Evolutionary conservation across 2,797 vertebrate genomes (phyloP), one percentile per base, ranked within the genome.

Genomic region (Gobio occitaniae): DNA sequence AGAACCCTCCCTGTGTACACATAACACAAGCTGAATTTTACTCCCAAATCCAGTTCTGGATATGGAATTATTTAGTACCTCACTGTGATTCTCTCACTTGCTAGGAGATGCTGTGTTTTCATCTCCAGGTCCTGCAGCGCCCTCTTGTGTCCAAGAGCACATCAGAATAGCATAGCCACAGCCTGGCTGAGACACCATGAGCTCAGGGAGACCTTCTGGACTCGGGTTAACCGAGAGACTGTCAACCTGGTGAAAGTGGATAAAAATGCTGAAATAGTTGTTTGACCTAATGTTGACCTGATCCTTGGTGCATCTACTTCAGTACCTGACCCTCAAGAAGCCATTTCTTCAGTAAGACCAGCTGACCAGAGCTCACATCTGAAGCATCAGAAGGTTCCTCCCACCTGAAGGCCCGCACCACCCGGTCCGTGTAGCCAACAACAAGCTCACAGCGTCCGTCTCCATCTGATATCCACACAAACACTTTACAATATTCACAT

Each of bases 141-240:
- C 91, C 88, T 97, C 96, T 2, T 93, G 92, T 19, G 95, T 97
- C 98, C 98, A 99, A 86, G 96, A 96, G 68, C 98, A 99, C 2
- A 96, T 95, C 12, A 99, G 94, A 87, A 98, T 91, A 6, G 98
- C 97, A 4, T 99, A 99, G 44, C 97, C 97, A 29, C 98, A 99
- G 87, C 98, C 98, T 0, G 98, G 98, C 94, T 99, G 98, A 0
- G 98, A 99, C 52, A 99, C 98, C 96, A 99, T 98, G 83, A 99
- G 91, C 91, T 99, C 96, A 0, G 98, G 98, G 29, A 95, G 89
- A 77, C 97, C 97, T 70, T 95, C 96, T 0, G 96, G 94, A 47
- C 96, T 97, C 0, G 95, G 96, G 82, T 97, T 99, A 90, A 99
- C 97, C 0, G 98, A 97, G n/a, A 99, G 93, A 90, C 97, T 99